Conservation (phyloP, 2,113 vertebrate genomes). For the Muscicapa adusta region DNA sequence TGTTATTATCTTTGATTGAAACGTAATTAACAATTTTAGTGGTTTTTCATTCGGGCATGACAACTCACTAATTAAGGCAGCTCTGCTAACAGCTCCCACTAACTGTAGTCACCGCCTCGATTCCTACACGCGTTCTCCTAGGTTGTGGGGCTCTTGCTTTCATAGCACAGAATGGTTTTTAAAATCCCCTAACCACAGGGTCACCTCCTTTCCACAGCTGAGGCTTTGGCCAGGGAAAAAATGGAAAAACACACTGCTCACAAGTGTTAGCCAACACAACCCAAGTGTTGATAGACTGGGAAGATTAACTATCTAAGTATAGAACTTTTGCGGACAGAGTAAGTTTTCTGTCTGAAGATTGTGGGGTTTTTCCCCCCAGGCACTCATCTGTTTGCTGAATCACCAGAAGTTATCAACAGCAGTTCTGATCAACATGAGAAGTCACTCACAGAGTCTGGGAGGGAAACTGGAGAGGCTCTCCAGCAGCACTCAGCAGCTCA, state of each 20-base stretch:
- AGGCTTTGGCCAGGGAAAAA: neutral
- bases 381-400: neutral
- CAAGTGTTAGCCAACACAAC: neutral
- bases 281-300: neutral
- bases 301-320: neutral
- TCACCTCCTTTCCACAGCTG: neutral
- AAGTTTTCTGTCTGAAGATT: neutral
- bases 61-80: neutral
- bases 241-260: neutral
- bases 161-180: neutral
- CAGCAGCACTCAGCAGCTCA: neutral
- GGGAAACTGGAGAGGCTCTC: neutral
- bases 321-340: neutral
- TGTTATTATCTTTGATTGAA: neutral
- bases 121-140: neutral
- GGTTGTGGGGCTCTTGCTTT: neutral
- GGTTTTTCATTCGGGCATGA: neutral
- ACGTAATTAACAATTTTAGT: neutral
- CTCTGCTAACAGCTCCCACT: neutral
- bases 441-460: neutral
- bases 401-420: neutral
- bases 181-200: neutral
- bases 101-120: neutral
- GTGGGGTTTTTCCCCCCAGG: neutral
- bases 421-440: neutral